These are phyloP conservation scores for Stenurella melanura DNA, from an alignment of 2,888 invertebrate genomes.

Conservation along the genomic window DNA sequence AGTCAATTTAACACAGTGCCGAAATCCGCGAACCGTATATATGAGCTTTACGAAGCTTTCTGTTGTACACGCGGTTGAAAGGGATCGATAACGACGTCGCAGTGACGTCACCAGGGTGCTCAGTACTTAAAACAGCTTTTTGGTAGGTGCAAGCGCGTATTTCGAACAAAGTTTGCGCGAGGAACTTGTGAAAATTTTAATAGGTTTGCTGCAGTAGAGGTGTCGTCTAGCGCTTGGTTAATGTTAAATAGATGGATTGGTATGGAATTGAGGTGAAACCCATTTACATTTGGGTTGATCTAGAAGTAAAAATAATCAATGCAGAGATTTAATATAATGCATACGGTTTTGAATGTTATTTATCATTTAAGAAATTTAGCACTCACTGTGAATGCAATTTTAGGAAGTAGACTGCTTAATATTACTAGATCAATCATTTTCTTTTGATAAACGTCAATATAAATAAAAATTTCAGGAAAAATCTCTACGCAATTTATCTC, in stretches of 20 bases:
- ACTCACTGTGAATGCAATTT: too few relatives aligned
- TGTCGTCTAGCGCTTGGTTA: background rate
- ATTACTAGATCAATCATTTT: too few relatives aligned
- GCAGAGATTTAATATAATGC: too few relatives aligned
- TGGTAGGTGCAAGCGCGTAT: slow-evolving; percentile 31
- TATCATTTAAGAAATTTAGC: too few relatives aligned
- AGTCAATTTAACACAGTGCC: slow-evolving; percentile 51
- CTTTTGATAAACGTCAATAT: too few relatives aligned
- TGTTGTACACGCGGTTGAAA: slow-evolving; percentile 69
- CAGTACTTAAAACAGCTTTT: slow-evolving; percentile 25
- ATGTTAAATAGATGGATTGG: background rate
- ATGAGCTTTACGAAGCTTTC: slow-evolving; percentile 65
- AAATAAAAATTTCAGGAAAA: too few relatives aligned
- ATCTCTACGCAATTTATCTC: too few relatives aligned
- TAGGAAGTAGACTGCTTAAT: too few relatives aligned
- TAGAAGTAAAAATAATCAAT: background rate
- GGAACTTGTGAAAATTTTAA: slow-evolving; percentile 35
- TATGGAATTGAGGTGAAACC: background rate
- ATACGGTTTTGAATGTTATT: too few relatives aligned
- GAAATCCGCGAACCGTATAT: slow-evolving; percentile 56
- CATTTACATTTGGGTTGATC: background rate
- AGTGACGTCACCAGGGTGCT: slow-evolving; percentile 69
- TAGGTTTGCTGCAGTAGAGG: slow-evolving; percentile 5
- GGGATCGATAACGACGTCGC: slow-evolving; percentile 73
- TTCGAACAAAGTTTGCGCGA: slow-evolving; percentile 33